Evolutionary conservation across 2,797 vertebrate species (phyloP).

Genomic region (Diplodus sargus): DNA sequence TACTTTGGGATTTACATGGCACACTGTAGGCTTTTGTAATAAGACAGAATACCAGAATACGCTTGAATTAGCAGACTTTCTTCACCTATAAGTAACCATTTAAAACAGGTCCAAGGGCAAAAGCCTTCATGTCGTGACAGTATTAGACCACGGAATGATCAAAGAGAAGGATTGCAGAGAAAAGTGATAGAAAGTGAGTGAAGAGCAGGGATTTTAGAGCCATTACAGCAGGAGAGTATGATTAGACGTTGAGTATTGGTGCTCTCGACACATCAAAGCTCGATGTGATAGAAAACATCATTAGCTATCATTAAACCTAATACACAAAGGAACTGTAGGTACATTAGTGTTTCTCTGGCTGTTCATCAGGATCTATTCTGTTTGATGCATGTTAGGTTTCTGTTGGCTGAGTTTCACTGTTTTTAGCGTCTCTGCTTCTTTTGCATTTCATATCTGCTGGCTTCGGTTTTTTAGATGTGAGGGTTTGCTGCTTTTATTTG

Average conservation of each 20-base stretch:
- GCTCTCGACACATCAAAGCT: conserved; percentile 23
- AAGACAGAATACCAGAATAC: not conserved
- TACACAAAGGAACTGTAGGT: not conserved
- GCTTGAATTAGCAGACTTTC: not conserved
- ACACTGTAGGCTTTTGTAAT: not conserved
- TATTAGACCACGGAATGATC: not conserved
- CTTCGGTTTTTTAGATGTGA: no score
- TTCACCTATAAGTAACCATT: not conserved
- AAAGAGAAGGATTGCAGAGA: not conserved
- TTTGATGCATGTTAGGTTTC: conserved; percentile 9
- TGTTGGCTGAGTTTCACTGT: not conserved
- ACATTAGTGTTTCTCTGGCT: conserved; percentile 13
- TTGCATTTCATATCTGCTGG: no score
- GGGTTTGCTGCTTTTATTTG: no score
- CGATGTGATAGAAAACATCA: not conserved
- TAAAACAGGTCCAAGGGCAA: not conserved
- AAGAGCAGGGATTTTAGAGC: not conserved
- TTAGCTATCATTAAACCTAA: not conserved
- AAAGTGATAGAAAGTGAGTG: conserved; percentile 3
- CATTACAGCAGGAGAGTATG: not conserved
- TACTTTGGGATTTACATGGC: no score
- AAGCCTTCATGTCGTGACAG: not conserved
- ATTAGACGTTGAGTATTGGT: conserved; percentile 9
- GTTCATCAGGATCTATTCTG: conserved; percentile 2
- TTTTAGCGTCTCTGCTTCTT: not conserved